Evolutionary conservation across 1,140 invertebrate genomes (phyloP).

Genomic region (Charaxes varanes): DNA sequence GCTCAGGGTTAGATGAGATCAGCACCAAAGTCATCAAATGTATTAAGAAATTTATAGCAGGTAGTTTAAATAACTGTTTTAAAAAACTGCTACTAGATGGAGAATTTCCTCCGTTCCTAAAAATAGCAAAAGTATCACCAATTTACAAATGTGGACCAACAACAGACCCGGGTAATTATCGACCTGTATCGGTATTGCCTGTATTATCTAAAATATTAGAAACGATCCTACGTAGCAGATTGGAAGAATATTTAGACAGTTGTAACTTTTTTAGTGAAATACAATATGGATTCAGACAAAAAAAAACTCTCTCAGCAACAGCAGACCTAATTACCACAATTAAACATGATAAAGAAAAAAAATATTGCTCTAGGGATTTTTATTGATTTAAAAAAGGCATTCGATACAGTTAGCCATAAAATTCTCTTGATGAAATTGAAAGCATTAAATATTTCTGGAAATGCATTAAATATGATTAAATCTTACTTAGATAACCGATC

Average conservation of each 20-base stretch:
- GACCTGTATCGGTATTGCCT: no score
- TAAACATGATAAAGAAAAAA: no score
- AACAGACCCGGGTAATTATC: constrained; percentile 1
- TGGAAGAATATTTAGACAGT: constrained; percentile 4
- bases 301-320: no score
- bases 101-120: background rate
- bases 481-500: constrained; percentile 1
- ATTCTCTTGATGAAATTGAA: constrained; percentile 2
- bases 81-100: no score
- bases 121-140: constrained; percentile 1
- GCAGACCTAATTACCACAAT: no score
- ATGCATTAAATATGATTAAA: constrained; percentile 7
- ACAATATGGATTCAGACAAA: no score
- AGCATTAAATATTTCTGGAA: constrained; percentile 2
- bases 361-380: constrained; percentile 1
- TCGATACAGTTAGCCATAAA: background rate
- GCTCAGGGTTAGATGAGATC: background rate
- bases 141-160: constrained; percentile 1
- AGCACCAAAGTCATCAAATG: background rate
- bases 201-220: constrained; percentile 7
- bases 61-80: no score
- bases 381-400: no score
- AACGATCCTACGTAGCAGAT: background rate
- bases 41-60: background rate
- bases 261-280: no score